Percentiles rank a stretch among this genome's conserved stretches.
These are phyloP conservation scores for Morpho helenor DNA, from an alignment of 2,888 invertebrate species.

Conservation along the genomic window DNA sequence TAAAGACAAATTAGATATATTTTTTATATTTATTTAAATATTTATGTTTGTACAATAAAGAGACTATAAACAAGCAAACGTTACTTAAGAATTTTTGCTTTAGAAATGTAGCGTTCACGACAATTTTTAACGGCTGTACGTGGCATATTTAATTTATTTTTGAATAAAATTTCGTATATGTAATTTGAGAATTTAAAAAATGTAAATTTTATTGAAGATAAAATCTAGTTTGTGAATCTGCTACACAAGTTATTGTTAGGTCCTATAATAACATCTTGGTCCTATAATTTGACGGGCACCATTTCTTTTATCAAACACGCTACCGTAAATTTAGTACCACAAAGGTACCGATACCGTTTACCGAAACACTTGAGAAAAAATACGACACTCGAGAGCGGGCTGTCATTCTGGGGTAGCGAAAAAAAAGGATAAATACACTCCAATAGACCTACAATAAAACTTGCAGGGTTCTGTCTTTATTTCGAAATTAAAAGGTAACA, in stretches of 20 bases:
- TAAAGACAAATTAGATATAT: no score
- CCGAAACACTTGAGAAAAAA: slow-evolving; percentile 45
- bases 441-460: slow-evolving; percentile 67
- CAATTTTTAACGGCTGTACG: no score
- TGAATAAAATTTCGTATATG: no score
- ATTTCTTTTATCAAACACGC: slow-evolving; percentile 28
- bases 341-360: slow-evolving; percentile 38
- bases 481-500: slow-evolving; percentile 66
- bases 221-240: background rate
- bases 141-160: no score
- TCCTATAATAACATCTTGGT: slow-evolving; percentile 48
- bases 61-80: no score
- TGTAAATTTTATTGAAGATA: no score
- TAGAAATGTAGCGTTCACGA: no score
- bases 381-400: slow-evolving; percentile 33
- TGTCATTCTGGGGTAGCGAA: slow-evolving; percentile 41
- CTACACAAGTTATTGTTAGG: slow-evolving; percentile 14
- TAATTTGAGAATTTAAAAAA: no score
- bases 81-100: no score
- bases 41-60: no score
- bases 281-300: slow-evolving; percentile 25
- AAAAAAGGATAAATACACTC: slow-evolving; percentile 51
- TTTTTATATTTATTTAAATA: no score
- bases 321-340: slow-evolving; percentile 23
- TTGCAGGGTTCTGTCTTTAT: slow-evolving; percentile 65